Evolutionary conservation across 92 coral and sea anemone species (phyloP).

Genomic region (Porites cylindrica): DNA sequence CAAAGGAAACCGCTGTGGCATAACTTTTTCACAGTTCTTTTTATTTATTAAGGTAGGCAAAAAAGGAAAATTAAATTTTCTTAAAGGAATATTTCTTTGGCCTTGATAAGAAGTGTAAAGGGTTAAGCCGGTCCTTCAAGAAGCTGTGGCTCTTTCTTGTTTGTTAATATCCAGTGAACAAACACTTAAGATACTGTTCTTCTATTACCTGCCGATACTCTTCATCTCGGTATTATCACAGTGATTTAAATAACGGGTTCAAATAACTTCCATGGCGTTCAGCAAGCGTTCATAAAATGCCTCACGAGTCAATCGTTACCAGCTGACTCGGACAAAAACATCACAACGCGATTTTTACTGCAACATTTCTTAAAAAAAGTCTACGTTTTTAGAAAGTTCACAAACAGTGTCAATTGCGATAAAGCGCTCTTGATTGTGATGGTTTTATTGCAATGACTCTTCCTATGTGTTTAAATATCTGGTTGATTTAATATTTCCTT

Average conservation of each 20-base stretch:
- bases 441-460: background rate
- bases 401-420: too few species aligned
- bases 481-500: slow-evolving; percentile 10
- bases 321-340: too few species aligned
- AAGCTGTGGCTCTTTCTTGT: background rate
- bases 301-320: background rate
- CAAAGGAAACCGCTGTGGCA: too few species aligned
- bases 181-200: slow-evolving; percentile 6
- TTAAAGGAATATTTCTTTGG: too few species aligned
- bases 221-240: background rate
- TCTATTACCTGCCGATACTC: background rate
- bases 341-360: background rate
- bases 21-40: too few species aligned
- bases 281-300: slow-evolving; percentile 3
- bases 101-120: too few species aligned
- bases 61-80: too few species aligned
- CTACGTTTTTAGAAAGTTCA: too few species aligned
- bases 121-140: background rate
- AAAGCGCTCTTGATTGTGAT: background rate
- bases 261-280: background rate
- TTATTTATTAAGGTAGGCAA: too few species aligned
- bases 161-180: background rate
- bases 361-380: background rate
- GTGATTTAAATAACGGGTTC: slow-evolving; percentile 19
- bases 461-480: background rate